A percentile compares a stretch with the other conserved stretches of the same genome.
These are phyloP conservation scores for Ophion obscuratus DNA, from an alignment of 2,888 invertebrate species.

Conservation along the genomic window DNA sequence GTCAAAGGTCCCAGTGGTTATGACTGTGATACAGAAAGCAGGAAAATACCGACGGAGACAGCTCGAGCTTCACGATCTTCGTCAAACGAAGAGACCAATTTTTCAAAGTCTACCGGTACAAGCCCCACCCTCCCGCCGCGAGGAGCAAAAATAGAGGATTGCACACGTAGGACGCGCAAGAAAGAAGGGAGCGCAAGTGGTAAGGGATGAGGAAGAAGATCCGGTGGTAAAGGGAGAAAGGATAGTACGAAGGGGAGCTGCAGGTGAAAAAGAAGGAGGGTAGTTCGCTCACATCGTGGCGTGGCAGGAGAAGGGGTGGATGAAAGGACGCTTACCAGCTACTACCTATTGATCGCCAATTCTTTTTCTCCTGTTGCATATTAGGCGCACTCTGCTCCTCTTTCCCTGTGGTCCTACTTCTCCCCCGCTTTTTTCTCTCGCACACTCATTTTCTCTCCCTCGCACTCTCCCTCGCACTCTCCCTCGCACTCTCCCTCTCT, in stretches of 20 bases:
- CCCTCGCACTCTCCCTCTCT: conserved; percentile 36
- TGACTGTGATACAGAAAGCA: not conserved
- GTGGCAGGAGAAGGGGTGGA: conserved; percentile 79
- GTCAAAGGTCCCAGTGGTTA: not conserved
- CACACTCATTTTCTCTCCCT: conserved; percentile 60
- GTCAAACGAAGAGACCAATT: conserved; percentile 53
- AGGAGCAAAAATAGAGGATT: conserved; percentile 51
- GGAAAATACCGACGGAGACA: not conserved
- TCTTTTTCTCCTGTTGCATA: conserved; percentile 84
- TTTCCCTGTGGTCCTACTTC: conserved; percentile 70
- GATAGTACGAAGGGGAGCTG: conserved; percentile 52
- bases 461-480: conserved; percentile 54
- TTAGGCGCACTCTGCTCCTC: conserved; percentile 82
- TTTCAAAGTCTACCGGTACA: not conserved
- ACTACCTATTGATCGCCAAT: conserved; percentile 84
- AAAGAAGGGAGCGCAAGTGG: conserved; percentile 57
- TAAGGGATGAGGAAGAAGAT: conserved; percentile 56
- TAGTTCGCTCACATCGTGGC: conserved; percentile 50
- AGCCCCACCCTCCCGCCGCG: not conserved
- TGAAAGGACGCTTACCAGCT: conserved; percentile 84
- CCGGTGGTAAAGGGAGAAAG: conserved; percentile 33
- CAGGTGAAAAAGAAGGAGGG: conserved; percentile 72
- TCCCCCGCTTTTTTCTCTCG: conserved; percentile 68
- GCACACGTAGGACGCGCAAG: conserved; percentile 61
- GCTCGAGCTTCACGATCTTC: conserved; percentile 37